A percentile compares a stretch with the other conserved stretches of the same genome.
These are phyloP conservation scores for Tokudaia muenninki DNA, from an alignment of 2,797 vertebrate species.

Conservation along the genomic window DNA sequence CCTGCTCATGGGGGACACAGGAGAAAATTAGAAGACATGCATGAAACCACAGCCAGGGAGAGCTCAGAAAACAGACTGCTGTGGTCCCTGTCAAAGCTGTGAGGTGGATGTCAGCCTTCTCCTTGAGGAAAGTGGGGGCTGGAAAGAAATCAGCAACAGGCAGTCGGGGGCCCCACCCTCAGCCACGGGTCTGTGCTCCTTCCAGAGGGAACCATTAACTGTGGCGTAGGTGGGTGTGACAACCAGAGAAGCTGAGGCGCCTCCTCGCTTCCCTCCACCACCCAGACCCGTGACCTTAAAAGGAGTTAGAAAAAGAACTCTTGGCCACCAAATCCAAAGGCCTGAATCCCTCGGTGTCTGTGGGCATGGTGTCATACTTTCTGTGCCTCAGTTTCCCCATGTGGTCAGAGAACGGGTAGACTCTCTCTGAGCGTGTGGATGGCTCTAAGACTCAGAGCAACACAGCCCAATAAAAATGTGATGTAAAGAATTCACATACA, in stretches of 20 bases:
- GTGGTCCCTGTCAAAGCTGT: background rate
- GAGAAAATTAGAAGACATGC: background rate
- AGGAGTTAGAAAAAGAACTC: slow-evolving; percentile 37
- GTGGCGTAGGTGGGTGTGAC: background rate
- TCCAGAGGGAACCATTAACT: background rate
- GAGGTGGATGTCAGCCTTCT: background rate
- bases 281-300: slow-evolving; percentile 69
- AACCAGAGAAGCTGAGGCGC: slow-evolving; percentile 14
- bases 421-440: background rate
- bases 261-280: slow-evolving; percentile 12
- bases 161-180: background rate
- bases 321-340: slow-evolving; percentile 16
- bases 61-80: background rate
- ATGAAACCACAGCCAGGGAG: background rate
- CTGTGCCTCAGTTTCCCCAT: background rate
- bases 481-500: background rate
- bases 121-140: background rate
- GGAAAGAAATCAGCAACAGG: background rate
- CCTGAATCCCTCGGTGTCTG: too few species aligned
- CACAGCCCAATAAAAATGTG: background rate
- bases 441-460: background rate
- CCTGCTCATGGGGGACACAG: background rate
- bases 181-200: background rate
- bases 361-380: background rate
- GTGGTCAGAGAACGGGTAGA: background rate